phyloP scores from a whole-genome alignment of 2,888 invertebrate genomes.

The Leptinotarsa peninsularis region DNA sequence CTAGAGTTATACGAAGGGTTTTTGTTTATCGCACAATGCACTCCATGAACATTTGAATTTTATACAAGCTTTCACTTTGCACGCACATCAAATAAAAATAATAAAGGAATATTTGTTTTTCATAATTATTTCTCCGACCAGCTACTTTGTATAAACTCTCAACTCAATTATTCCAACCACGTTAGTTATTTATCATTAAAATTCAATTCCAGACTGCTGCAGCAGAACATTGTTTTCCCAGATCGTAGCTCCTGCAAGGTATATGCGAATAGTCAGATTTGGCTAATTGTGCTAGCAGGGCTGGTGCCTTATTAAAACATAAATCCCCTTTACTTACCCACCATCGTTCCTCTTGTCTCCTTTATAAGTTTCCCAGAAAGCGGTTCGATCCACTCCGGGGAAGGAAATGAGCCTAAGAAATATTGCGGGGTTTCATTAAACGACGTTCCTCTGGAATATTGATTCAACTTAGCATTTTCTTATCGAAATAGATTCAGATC shows the following conservation, averaged over 20 bases:
- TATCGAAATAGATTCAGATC: neutral
- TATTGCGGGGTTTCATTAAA: constrained; percentile 38
- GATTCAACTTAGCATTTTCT: neutral
- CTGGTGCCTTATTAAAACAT: constrained; percentile 55
- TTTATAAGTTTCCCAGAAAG: constrained; percentile 50
- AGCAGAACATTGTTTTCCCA: constrained; percentile 41
- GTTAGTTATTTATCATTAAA: constrained; percentile 21
- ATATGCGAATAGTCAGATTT: constrained; percentile 49
- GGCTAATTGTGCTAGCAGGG: constrained; percentile 56
- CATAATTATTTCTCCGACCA: neutral
- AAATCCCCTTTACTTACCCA: constrained; percentile 44
- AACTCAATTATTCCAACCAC: constrained; percentile 13
- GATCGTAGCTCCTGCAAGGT: constrained; percentile 38
- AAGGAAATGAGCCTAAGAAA: constrained; percentile 39
- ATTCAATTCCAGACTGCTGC: constrained; percentile 25
- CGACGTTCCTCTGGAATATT: constrained; percentile 26
- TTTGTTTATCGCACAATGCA: neutral
- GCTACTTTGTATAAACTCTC: constrained; percentile 5
- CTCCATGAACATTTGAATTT: too few relatives aligned
- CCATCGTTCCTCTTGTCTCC: constrained; percentile 48
- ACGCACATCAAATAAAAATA: neutral
- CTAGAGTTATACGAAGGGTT: too few relatives aligned
- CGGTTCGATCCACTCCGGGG: constrained; percentile 45
- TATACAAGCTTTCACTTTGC: neutral
- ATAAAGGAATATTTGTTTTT: neutral